Conservation (phyloP, 2,113 vertebrate species). For the Boleophthalmus pectinirostris region DNA sequence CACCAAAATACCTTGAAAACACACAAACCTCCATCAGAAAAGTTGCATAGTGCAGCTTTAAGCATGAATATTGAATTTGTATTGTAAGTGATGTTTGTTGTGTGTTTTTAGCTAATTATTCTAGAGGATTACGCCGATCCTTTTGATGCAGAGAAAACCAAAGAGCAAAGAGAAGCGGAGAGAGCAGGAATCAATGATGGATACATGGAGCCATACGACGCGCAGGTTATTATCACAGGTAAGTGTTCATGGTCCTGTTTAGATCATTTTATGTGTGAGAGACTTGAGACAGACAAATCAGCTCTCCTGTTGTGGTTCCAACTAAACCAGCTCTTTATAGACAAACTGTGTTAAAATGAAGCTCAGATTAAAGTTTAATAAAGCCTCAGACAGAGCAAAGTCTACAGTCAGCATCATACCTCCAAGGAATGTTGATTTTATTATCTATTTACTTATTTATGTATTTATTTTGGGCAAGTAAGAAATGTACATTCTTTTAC, state of each 20-base stretch:
- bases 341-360: background rate
- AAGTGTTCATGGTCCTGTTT: background rate
- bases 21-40: background rate
- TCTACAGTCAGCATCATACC: background rate
- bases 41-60: background rate
- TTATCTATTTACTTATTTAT: no score
- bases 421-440: no score
- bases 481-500: no score
- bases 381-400: background rate
- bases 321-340: background rate
- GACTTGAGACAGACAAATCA: no score
- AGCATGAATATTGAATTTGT: background rate
- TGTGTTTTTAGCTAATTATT: conserved; percentile 84
- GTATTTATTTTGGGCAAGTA: no score
- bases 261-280: no score
- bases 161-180: conserved; percentile 89
- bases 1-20: no score
- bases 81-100: background rate
- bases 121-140: conserved; percentile 95
- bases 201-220: conserved; percentile 96
- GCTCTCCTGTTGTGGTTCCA: no score
- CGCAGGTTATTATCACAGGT: conserved; percentile 98
- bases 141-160: conserved; percentile 90
- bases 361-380: background rate
- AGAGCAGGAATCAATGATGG: conserved; percentile 89